Percentiles rank a stretch among this genome's conserved stretches.
These are phyloP conservation scores for Sebastes ruberrimus DNA, from an alignment of 2,797 vertebrate genomes.

Conservation along the genomic window DNA sequence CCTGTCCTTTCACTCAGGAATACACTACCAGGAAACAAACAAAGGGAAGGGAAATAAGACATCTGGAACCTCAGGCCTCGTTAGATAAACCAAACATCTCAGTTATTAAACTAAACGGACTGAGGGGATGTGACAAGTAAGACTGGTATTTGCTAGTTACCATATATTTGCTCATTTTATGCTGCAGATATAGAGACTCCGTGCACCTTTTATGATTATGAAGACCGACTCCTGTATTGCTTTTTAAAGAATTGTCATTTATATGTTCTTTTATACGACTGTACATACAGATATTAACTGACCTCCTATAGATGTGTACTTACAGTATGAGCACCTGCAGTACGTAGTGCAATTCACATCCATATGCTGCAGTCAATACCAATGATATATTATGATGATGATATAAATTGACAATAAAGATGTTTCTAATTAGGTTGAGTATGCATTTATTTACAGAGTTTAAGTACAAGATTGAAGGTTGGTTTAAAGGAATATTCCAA, in stretches of 20 bases:
- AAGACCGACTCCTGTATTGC: slow-evolving; percentile 63
- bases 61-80: slow-evolving; percentile 30
- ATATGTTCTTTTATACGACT: slow-evolving; percentile 61
- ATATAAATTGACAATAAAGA: slow-evolving; percentile 74
- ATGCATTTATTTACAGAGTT: slow-evolving; percentile 49
- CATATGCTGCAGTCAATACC: slow-evolving; percentile 68
- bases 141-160: slow-evolving; percentile 29
- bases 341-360: slow-evolving; percentile 57
- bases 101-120: not conserved
- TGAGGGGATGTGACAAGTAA: slow-evolving; percentile 32
- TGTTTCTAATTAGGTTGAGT: slow-evolving; percentile 59
- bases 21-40: slow-evolving; percentile 35
- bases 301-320: slow-evolving; percentile 59
- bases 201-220: slow-evolving; percentile 67
- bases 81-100: slow-evolving; percentile 23
- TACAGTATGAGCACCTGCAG: slow-evolving; percentile 64
- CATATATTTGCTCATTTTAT: slow-evolving; percentile 44
- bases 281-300: slow-evolving; percentile 59
- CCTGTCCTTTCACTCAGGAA: slow-evolving; percentile 65
- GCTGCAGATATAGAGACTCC: slow-evolving; percentile 63
- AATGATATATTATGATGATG: slow-evolving; percentile 63
- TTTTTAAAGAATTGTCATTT: slow-evolving; percentile 62
- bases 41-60: slow-evolving; percentile 14
- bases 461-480: not conserved
- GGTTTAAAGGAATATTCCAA: not conserved